Evolutionary conservation across 2,797 vertebrate genomes (phyloP).

Genomic region (Sarcophilus harrisii): DNA sequence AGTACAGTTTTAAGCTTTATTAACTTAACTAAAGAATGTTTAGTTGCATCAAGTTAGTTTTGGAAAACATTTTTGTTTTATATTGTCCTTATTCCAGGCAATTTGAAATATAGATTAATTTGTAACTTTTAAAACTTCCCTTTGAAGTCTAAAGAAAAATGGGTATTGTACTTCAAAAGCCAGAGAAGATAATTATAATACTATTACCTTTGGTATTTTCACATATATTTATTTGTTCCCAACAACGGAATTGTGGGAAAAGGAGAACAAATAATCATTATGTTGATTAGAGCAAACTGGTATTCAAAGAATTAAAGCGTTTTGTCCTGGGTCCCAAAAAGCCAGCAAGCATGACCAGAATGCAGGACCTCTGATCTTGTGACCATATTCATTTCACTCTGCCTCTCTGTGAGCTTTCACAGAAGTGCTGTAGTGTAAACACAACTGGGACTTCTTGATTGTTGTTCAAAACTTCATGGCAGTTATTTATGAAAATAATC

Average conservation of each 20-base stretch:
- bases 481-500: not conserved
- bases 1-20: not conserved
- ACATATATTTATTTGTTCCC: not conserved
- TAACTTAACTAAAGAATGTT: not conserved
- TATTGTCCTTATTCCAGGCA: not conserved
- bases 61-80: not conserved
- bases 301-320: not conserved
- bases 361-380: not conserved
- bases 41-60: not conserved
- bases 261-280: not conserved
- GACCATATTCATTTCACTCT: not conserved
- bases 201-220: not conserved
- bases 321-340: not conserved
- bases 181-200: not conserved
- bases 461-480: not conserved
- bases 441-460: not conserved
- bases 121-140: not conserved
- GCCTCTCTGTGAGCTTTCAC: not conserved
- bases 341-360: not conserved
- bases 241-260: not conserved
- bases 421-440: not conserved
- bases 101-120: not conserved
- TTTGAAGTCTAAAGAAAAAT: not conserved
- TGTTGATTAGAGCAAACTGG: not conserved
- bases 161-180: not conserved